phyloP scores from a whole-genome alignment of 2,113 vertebrate genomes.

The Lepidothrix coronata region DNA sequence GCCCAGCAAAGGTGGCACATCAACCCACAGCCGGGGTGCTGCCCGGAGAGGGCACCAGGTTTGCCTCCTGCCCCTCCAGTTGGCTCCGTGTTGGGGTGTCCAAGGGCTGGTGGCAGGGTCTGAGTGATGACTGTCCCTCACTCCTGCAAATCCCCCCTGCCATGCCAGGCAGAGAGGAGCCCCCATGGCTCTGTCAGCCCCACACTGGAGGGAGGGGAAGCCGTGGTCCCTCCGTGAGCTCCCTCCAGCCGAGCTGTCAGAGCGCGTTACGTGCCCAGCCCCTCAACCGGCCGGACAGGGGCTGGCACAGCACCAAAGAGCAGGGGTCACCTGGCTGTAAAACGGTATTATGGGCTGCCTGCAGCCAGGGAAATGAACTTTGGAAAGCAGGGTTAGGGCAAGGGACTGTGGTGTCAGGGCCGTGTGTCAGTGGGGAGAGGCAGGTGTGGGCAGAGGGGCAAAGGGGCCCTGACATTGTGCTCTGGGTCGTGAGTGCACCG shows the following conservation, averaged over 20 bases:
- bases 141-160: not conserved
- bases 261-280: not conserved
- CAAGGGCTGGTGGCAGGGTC: not conserved
- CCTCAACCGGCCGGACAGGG: not conserved
- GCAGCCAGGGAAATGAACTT: not conserved
- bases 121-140: accelerated
- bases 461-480: not conserved
- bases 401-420: accelerated
- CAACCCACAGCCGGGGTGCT: not conserved
- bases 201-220: not conserved
- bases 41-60: accelerated
- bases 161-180: not conserved
- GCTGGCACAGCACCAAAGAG: not conserved
- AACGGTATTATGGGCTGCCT: not conserved
- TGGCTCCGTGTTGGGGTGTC: accelerated
- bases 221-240: accelerated
- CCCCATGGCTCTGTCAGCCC: not conserved
- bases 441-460: not conserved
- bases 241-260: not conserved
- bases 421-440: not conserved
- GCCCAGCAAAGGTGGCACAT: not conserved
- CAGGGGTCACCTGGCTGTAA: constrained; percentile 36
- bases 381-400: not conserved
- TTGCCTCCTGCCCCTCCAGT: not conserved
- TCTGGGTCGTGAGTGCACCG: accelerated